Evolutionary conservation across 2,888 invertebrate genomes (phyloP).

Genomic region (Rhagophthalmus giganteus): DNA sequence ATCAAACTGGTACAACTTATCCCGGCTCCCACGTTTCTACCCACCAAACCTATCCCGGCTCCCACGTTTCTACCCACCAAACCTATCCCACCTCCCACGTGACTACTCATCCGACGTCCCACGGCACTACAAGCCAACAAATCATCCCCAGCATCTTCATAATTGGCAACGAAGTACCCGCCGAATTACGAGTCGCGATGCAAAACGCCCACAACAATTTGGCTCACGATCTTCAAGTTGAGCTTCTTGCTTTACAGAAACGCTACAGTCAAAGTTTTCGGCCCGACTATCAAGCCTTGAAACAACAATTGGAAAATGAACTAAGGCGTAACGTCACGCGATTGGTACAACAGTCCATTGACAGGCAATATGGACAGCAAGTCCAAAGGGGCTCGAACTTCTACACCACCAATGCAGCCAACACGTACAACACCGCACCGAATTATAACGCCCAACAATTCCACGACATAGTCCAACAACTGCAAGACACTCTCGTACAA

Average conservation of each 20-base stretch:
- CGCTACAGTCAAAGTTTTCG: slow-evolving; percentile 29
- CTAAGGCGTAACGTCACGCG: slow-evolving; percentile 17
- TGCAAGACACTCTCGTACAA: slow-evolving; percentile 46
- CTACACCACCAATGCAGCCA: slow-evolving; percentile 34
- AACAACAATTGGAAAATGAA: slow-evolving; percentile 39
- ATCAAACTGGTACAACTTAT: too few relatives aligned
- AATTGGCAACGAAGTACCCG: slow-evolving; percentile 11
- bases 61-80: background rate
- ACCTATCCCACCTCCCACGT: background rate
- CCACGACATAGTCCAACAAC: slow-evolving; percentile 42
- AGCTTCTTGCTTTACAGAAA: slow-evolving; percentile 27
- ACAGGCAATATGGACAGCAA: slow-evolving; percentile 33
- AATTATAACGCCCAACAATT: slow-evolving; percentile 42
- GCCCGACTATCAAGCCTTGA: slow-evolving; percentile 12
- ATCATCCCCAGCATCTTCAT: slow-evolving; percentile 16
- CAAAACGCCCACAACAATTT: slow-evolving; percentile 34
- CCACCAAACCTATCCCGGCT: too few relatives aligned
- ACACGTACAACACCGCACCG: slow-evolving; percentile 35
- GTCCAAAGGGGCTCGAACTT: slow-evolving; percentile 37
- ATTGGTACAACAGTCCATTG: slow-evolving; percentile 45
- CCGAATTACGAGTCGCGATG: slow-evolving; percentile 30
- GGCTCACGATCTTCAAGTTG: slow-evolving; percentile 44
- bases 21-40: too few relatives aligned
- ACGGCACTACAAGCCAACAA: background rate
- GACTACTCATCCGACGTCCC: background rate